Conservation (phyloP, 2,797 vertebrate species). For the Euphonia xanthogaster region DNA sequence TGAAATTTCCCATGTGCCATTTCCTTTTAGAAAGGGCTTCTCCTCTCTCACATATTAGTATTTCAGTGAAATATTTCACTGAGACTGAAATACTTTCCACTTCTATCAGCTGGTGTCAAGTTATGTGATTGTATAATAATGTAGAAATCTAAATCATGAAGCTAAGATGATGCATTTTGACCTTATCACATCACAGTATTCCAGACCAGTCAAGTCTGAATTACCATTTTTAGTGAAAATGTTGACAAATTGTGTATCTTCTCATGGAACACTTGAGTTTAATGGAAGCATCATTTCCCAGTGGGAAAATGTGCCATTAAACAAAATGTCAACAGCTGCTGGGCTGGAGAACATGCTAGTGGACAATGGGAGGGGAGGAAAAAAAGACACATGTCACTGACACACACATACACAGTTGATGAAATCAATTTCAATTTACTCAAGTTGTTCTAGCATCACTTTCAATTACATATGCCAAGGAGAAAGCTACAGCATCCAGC, state of each 20-base stretch:
- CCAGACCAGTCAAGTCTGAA: not conserved
- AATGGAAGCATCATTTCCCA: conserved; percentile 5
- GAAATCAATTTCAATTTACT: conserved; percentile 45
- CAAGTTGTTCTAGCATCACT: conserved; percentile 34
- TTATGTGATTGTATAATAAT: not conserved
- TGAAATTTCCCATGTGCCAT: not conserved
- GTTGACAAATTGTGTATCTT: conserved; percentile 2
- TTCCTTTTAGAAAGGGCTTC: not conserved
- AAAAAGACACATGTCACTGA: not conserved
- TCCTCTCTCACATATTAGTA: not conserved
- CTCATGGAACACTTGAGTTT: conserved; percentile 20
- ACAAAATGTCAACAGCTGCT: conserved; percentile 32
- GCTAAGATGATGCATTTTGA: not conserved
- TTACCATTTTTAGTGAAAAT: conserved; percentile 32
- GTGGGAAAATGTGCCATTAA: not conserved
- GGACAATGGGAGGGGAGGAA: conserved; percentile 17
- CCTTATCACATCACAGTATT: not conserved
- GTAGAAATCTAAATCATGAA: not conserved
- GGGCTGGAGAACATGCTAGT: conserved; percentile 14
- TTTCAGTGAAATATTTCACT: not conserved
- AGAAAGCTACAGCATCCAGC: conserved; percentile 61
- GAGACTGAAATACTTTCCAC: not conserved
- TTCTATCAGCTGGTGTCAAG: not conserved
- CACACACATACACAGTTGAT: not conserved
- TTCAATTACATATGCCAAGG: conserved; percentile 31